phyloP scores from a whole-genome alignment of 2,797 vertebrate genomes.

The Tauraco hartlaubi region DNA sequence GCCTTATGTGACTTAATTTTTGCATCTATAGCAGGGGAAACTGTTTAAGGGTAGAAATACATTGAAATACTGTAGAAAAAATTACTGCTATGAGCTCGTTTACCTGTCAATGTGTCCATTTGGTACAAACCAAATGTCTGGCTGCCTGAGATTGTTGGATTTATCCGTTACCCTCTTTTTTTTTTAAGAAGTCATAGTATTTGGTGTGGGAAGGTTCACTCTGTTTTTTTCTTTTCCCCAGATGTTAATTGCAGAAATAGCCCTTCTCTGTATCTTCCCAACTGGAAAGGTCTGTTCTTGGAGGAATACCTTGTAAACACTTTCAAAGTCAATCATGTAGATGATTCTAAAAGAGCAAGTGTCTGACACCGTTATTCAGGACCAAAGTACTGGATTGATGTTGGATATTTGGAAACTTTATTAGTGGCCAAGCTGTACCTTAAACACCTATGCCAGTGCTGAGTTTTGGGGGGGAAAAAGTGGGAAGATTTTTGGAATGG shows the following conservation, averaged over 20 bases:
- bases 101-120: neutral
- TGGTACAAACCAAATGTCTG: neutral
- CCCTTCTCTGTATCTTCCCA: neutral
- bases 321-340: neutral
- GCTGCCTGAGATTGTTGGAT: neutral
- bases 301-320: neutral
- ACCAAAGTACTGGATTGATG: neutral
- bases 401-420: neutral
- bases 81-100: neutral
- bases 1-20: neutral
- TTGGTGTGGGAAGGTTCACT: neutral
- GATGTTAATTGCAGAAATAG: neutral
- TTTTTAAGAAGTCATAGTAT: neutral
- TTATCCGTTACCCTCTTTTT: neutral
- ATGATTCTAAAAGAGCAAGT: neutral
- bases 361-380: neutral
- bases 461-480: neutral
- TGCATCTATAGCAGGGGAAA: neutral
- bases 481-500: neutral
- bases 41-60: neutral
- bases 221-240: fast-evolving
- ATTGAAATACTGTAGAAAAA: neutral
- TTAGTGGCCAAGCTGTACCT: neutral
- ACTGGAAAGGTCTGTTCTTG: neutral
- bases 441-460: neutral